A percentile compares a stretch with the other conserved stretches of the same genome.
These are phyloP conservation scores for Mechanitis messenoides DNA, from an alignment of 2,888 invertebrate genomes.

Conservation along the genomic window DNA sequence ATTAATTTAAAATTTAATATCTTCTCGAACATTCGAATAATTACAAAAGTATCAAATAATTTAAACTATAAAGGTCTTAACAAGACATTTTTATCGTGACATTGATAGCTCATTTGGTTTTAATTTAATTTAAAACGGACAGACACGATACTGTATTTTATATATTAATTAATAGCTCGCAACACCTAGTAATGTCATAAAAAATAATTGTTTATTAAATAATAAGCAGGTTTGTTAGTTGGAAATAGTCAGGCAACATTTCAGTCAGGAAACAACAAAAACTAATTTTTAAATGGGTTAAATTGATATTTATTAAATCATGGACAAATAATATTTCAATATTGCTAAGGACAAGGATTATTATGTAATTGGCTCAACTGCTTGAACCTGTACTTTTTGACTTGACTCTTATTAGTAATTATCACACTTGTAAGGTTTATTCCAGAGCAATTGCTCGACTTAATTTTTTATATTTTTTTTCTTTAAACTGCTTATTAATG, in stretches of 20 bases:
- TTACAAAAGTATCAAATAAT: background rate
- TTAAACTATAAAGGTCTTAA: background rate
- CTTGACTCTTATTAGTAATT: no score
- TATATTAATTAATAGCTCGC: conserved; percentile 18
- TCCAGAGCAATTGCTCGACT: no score
- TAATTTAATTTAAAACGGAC: conserved; percentile 14
- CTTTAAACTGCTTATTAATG: no score
- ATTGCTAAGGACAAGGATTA: no score
- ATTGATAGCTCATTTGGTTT: conserved; percentile 17
- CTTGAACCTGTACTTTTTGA: no score
- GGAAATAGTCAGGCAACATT: background rate
- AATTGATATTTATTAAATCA: background rate
- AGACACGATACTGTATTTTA: conserved; percentile 21
- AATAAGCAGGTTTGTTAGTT: background rate
- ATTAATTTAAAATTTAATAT: background rate
- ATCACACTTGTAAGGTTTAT: conserved; percentile 18
- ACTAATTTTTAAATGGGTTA: background rate
- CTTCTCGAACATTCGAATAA: background rate
- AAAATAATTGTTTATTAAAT: conserved; percentile 19
- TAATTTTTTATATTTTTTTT: no score
- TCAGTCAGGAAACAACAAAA: no score
- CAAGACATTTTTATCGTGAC: conserved; percentile 15
- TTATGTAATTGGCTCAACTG: no score
- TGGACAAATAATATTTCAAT: no score
- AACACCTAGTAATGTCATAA: conserved; percentile 12